These are phyloP conservation scores for Podargus strigoides DNA, from an alignment of 2,797 vertebrate genomes.

Conservation along the genomic window DNA sequence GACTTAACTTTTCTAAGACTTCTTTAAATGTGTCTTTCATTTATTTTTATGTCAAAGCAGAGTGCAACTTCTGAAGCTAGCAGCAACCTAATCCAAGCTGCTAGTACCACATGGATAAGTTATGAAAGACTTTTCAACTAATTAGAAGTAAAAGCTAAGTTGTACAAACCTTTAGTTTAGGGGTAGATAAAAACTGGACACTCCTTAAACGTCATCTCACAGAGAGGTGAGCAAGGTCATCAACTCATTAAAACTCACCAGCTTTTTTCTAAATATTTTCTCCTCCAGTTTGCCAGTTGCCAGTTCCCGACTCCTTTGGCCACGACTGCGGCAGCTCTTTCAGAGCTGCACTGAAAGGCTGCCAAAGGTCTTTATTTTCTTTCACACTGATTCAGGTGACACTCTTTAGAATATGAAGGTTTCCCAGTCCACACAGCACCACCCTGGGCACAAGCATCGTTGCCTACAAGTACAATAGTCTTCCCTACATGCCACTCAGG, in stretches of 20 bases:
- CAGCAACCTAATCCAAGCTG: constrained; percentile 38
- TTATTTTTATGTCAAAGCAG: not conserved
- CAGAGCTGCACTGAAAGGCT: not conserved
- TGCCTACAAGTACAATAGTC: not conserved
- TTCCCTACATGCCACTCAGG: not conserved
- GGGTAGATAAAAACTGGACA: not conserved
- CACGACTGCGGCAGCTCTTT: not conserved
- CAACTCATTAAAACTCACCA: not conserved
- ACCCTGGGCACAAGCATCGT: not conserved
- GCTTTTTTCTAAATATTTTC: not conserved
- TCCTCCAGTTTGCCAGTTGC: not conserved
- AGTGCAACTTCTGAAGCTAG: constrained; percentile 38
- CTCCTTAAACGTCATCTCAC: not conserved
- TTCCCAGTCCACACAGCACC: not conserved
- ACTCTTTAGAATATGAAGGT: not conserved
- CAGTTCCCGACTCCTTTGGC: not conserved
- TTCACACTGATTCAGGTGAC: not conserved
- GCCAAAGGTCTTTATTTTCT: not conserved
- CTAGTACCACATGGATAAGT: constrained; percentile 21
- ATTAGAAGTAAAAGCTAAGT: constrained; percentile 17
- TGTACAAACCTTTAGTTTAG: constrained; percentile 20
- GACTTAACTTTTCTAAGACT: constrained; percentile 34
- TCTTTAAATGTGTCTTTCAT: constrained; percentile 41
- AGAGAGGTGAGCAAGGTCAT: not conserved
- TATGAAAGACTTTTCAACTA: constrained; percentile 2